Evolutionary conservation across 2,113 vertebrate genomes (phyloP).

Genomic region (Piaya cayana): DNA sequence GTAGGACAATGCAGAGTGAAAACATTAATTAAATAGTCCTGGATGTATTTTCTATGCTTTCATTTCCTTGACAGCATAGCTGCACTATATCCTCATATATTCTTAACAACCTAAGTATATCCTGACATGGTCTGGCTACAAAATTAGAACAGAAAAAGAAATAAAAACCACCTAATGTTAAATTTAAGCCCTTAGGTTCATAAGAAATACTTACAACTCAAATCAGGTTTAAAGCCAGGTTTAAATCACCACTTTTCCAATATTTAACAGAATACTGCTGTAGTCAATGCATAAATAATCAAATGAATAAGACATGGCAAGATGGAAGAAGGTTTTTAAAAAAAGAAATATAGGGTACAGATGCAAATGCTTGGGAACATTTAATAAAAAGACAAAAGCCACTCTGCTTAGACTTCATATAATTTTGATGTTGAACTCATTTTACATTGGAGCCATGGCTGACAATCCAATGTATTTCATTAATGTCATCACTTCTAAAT

Average conservation of each 20-base stretch:
- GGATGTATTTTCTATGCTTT: slow-evolving; percentile 28
- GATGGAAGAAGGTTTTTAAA: background rate
- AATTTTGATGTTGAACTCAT: background rate
- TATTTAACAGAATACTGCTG: slow-evolving; percentile 22
- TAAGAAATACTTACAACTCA: slow-evolving; percentile 22
- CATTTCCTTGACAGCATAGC: slow-evolving; percentile 40
- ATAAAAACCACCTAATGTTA: background rate
- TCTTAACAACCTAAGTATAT: slow-evolving; percentile 44
- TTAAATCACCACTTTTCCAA: slow-evolving; percentile 23
- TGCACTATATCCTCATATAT: slow-evolving; percentile 43
- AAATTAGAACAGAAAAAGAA: slow-evolving; percentile 40
- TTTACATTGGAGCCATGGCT: background rate
- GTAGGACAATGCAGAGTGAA: slow-evolving; percentile 21
- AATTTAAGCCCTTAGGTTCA: background rate
- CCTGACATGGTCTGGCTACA: background rate
- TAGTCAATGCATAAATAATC: slow-evolving; percentile 1
- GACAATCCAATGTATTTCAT: background rate
- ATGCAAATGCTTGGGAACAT: background rate
- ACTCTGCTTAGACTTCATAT: background rate
- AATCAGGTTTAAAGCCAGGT: background rate
- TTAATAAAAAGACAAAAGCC: background rate
- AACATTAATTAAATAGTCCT: slow-evolving; percentile 41
- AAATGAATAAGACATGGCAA: background rate
- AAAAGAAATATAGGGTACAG: background rate
- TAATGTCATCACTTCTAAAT: background rate